Evolutionary conservation across 2,113 vertebrate species (phyloP), one percentile per base, ranked within the genome.

Genomic region (Pseudopipra pipra): DNA sequence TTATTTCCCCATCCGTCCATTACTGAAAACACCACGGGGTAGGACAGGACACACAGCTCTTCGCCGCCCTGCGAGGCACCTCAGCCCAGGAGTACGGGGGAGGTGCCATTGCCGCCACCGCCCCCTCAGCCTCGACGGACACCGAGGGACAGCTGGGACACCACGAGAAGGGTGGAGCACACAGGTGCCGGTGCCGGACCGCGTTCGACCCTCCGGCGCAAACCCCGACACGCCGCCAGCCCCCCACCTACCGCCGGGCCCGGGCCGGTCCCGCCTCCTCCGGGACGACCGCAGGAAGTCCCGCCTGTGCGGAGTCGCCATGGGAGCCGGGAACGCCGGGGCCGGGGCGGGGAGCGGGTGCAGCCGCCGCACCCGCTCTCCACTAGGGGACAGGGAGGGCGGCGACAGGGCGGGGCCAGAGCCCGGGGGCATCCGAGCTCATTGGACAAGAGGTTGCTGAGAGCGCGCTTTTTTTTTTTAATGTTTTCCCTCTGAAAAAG

Each of bases 171-270:
- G 5, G 8, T 23, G 3, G 2, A 41, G 5, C 41, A 6, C 14
- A 1, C 10, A 6, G 4, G 0, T 2, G 1, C 24, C 14, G 0
- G 2, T 8, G 8, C 13, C 6, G 1, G 1, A 12, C 25, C 17
- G 3, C 35, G 1, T 6, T 3, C 6, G 18, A 2, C 22, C 35
- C 21, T 1, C 14, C 49, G 8, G 4, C 13, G 0, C 18, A 6
- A 1, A 2, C 9, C 12, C 31, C 4, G 0, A 3, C 55, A 5
- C 18, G 0, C 46, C 17, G 0, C 30, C 35, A 2, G 0, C 0
- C 2, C 2, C 37, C n/a, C 66, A 63, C 85, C 51, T 72, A 44
- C 70, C 61, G 44, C 67, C 72, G 4, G 2, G 11, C 8, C 24
- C 14, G 4, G 4, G 12, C 73, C 6, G 1, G 17, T 1, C 46